Percentiles rank a stretch among this genome's conserved stretches.
Evolutionary conservation across 64 coral and sea anemone species (phyloP).

Genomic region (Stichodactyla mertensii): DNA sequence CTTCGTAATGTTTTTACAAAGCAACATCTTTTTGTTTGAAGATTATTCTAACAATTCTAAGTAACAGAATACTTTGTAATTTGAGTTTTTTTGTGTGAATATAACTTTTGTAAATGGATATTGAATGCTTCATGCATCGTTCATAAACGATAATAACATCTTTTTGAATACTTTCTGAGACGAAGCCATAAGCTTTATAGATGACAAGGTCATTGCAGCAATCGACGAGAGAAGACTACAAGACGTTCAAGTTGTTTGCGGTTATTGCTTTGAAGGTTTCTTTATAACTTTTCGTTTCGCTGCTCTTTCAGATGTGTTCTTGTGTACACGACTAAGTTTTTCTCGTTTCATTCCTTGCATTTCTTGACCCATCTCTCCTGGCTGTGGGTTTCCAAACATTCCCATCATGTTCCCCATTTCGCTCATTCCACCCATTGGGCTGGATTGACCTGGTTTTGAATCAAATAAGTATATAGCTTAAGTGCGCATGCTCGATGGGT

Average conservation of each 20-base stretch:
- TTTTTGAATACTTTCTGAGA: background rate
- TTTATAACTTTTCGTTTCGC: constrained; percentile 46
- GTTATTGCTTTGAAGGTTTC: constrained; percentile 31
- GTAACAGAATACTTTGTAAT: too few relatives aligned
- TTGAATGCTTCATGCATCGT: background rate
- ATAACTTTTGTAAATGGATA: background rate
- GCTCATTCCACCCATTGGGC: background rate
- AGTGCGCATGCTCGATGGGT: too few relatives aligned
- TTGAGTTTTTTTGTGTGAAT: too few relatives aligned
- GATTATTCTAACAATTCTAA: too few relatives aligned
- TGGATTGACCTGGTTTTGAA: background rate
- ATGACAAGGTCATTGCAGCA: background rate
- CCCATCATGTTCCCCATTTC: constrained; percentile 23
- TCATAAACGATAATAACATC: background rate
- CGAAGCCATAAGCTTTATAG: background rate
- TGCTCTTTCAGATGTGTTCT: background rate
- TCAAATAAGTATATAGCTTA: too few relatives aligned
- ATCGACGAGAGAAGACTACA: background rate
- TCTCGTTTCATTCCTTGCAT: constrained; percentile 44
- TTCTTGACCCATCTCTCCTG: constrained; percentile 23
- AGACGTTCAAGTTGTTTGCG: background rate
- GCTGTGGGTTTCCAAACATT: constrained; percentile 28
- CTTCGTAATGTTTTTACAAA: too few relatives aligned
- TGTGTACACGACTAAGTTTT: constrained; percentile 60
- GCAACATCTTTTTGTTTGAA: too few relatives aligned